Base-by-base conservation (phyloP, 1,140 invertebrate species). In the Cyphomyrmex costatus region DNA sequence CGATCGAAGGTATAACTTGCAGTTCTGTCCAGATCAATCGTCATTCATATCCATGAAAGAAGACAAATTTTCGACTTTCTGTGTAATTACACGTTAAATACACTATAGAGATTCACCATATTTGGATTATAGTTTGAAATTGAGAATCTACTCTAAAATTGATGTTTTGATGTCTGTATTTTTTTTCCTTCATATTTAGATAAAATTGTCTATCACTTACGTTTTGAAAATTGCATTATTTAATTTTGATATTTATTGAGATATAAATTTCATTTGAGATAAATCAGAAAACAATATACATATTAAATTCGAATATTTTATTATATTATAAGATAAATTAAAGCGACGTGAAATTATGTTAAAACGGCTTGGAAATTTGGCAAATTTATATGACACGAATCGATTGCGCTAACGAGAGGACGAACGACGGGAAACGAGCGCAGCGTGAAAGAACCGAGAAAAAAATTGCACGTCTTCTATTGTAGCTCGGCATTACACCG, bases 301-400 rank as follows among this genome's bases (percentile, higher is more conserved):
- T 53, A 12, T 51, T 19, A 21, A 77, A 61, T 1, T 77, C 10
- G 21, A 2, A 3, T 12, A 42, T 46, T 30, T 56, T n/a, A 30
- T 74, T 33, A 21, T n/a, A 12, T 1, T 27, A 14, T 21, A 70
- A 78, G 53, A 88, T 86, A 63, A 86, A 53, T 86, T 21, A 46
- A 24, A 2, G 3, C 58, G 27, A 74, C 42, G 14, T 19, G 68
- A 36, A 78, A 76, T 30, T 73, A 85, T 77, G 58, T 70, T 60
- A 53, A 56, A 70, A 61, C 51, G 56, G 36, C 14, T 70, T 74
- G 85, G 85, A 89, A 84, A 90, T 90, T 90, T 90, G 85, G 79
- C 65, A 76, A 85, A 89, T 87, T 73, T 90, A 90, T 65, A 16
- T 68, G 78, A 51, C 61, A 61, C 27, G 42, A 65, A 65, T 53